Percentiles rank a stretch among this genome's conserved stretches.
Conservation (phyloP, 2,113 vertebrate species). For the Laticauda laticaudata region DNA sequence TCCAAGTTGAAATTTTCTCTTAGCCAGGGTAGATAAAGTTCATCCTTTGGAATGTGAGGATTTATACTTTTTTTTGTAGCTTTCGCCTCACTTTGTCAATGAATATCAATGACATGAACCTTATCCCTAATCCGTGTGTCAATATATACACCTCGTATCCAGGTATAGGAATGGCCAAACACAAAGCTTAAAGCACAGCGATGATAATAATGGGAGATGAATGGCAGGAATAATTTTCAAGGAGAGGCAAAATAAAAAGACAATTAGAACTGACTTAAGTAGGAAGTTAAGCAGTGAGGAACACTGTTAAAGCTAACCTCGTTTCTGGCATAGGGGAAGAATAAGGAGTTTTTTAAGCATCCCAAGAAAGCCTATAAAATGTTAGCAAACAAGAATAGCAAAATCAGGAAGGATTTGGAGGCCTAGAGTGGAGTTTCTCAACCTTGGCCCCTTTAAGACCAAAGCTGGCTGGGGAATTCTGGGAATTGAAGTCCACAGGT, state of each 20-base stretch:
- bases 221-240: constrained; percentile 40
- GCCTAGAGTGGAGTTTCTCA: neutral
- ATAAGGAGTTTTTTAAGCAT: neutral
- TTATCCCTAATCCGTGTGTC: constrained; percentile 33
- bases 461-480: too few species aligned
- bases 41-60: neutral
- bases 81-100: neutral
- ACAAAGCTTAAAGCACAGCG: constrained; percentile 34
- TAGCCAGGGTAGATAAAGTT: neutral
- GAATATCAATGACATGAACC: neutral
- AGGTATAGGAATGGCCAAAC: constrained; percentile 32
- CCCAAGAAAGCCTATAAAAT: neutral
- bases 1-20: neutral
- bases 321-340: neutral
- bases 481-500: too few species aligned
- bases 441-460: neutral
- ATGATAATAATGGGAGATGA: constrained; percentile 32
- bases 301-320: neutral
- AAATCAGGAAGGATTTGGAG: neutral
- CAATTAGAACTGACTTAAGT: rapidly evolving
- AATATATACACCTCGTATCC: constrained; percentile 55
- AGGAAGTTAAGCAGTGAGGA: constrained; percentile 4
- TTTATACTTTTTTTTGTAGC: neutral
- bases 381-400: neutral
- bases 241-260: constrained; percentile 36